Evolutionary conservation across 1,140 invertebrate genomes (phyloP).

Genomic region (Homarus americanus): DNA sequence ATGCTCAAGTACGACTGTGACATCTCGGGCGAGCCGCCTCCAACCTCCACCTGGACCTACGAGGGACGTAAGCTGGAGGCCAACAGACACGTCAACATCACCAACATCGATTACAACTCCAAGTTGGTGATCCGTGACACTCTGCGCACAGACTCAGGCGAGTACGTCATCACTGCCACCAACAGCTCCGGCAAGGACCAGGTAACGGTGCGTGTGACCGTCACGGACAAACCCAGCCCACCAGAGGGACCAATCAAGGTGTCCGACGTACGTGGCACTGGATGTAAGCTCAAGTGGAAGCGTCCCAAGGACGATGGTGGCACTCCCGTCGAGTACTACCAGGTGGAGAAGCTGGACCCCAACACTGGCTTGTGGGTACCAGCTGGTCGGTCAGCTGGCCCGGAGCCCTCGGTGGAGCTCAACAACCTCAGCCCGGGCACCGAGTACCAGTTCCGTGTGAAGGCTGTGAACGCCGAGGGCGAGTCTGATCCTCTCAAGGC

Average conservation of each 20-base stretch:
- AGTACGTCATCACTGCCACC: slow-evolving; percentile 91
- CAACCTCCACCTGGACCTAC: slow-evolving; percentile 92
- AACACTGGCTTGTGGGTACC: slow-evolving; percentile 97
- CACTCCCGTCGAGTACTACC: slow-evolving; percentile 80
- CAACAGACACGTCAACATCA: slow-evolving; percentile 86
- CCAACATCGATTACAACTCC: slow-evolving; percentile 92
- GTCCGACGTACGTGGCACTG: slow-evolving; percentile 94
- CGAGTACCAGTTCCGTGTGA: slow-evolving; percentile 96
- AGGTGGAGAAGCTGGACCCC: slow-evolving; percentile 91
- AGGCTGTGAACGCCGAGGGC: slow-evolving; percentile 97
- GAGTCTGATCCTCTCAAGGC: slow-evolving; percentile 96
- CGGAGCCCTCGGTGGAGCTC: slow-evolving; percentile 89
- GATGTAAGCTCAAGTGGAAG: slow-evolving; percentile 96
- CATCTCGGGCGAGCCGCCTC: slow-evolving; percentile 94
- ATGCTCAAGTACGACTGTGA: slow-evolving; percentile 95
- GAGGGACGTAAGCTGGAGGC: slow-evolving; percentile 81
- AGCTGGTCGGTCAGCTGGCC: slow-evolving; percentile 85
- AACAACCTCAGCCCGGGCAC: slow-evolving; percentile 92
- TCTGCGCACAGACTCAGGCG: slow-evolving; percentile 88
- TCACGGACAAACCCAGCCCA: slow-evolving; percentile 92
- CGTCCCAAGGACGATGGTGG: slow-evolving; percentile 92
- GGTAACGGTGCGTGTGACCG: slow-evolving; percentile 92
- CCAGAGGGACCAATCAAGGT: slow-evolving; percentile 92
- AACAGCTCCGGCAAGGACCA: slow-evolving; percentile 93
- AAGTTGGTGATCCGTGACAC: slow-evolving; percentile 91